Evolutionary conservation across 2,888 invertebrate species (phyloP), one percentile per base, ranked within the genome.

Genomic region (Mesorhabditis sp.): DNA sequence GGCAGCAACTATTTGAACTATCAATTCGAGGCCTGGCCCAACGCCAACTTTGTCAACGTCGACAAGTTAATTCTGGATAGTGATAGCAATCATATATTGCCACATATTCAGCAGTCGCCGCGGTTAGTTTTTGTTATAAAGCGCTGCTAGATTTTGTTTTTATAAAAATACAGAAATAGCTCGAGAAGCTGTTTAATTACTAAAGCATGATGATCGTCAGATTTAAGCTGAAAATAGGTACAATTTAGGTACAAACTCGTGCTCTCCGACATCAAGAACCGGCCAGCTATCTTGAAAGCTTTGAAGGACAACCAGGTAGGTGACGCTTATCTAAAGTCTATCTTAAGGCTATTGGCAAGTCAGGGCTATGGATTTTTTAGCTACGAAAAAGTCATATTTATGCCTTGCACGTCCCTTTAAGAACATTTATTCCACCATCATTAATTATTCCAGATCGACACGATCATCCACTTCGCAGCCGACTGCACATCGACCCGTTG

Each of bases 401-500:
- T n/a, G n/a, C n/a, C n/a, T n/a, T n/a, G n/a, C n/a, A n/a, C n/a
- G n/a, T n/a, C n/a, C n/a, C n/a, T n/a, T n/a, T n/a, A n/a, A n/a
- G n/a, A n/a, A n/a, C n/a, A n/a, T n/a, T n/a, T n/a, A n/a, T n/a
- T n/a, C n/a, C n/a, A n/a, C n/a, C n/a, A n/a, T n/a, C n/a, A n/a
- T n/a, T n/a, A n/a, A n/a, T n/a, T n/a, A 15, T 68, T 74, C 66
- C 70, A 83, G 79, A 84, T 84, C 69, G 84, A 84, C 65, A 81
- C 81, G 15, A 75, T 84, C 43, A 80, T 84, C 67, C 83, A 84
- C 65, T 84, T 84, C 68, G 84, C 84, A 6, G 83, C 84, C 28
- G 84, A 84, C 64, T 84, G 84, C 69, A 84, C 84, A 28, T 83
- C 83, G 3, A 84, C 82, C 4, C 77, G 84, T 7, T 84, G 84